Base-by-base conservation (phyloP, 2,797 vertebrate species). In the Macrochelys suwanniensis region DNA sequence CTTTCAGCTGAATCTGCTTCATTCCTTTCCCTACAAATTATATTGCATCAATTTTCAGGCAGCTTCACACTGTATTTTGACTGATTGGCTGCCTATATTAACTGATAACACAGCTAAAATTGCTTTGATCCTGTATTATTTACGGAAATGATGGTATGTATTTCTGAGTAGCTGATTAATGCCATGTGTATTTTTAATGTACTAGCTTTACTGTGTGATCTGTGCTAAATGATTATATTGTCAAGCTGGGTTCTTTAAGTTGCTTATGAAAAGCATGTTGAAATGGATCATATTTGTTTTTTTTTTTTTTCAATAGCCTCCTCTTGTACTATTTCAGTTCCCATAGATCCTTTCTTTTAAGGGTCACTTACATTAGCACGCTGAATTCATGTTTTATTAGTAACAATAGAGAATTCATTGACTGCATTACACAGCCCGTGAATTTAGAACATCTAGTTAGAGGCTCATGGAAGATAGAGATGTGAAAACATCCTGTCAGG, bases 61-160 rank as follows among this genome's bases (percentile, higher is more conserved):
- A 92, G 97, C 96, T 97, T 97, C 91, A n/a, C 68, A 71, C 94
- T 94, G 80, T 94, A 57, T 96, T 97, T 95, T 93, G 96, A 96
- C 92, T 96, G 97, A 94, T 85, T 96, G 93, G 68, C 92, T 97
- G 96, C 76, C 95, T 95, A 0, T 95, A 95, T 96, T 96, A 97
- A 96, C 96, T 96, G 96, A 97, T 97, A 95, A 93, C 19, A 79
- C 95, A 92, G 96, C 92, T 96, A 92, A 92, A 94, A 89, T 94
- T 94, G 95, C 96, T 97, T 97, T 97, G 97, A 97, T 97, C 97
- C 93, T 56, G 93, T 94, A 96, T 97, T 95, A 97, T 97, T 97
- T 97, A 97, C 97, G 97, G 96, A 96, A 97, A 96, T 97, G 94
- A 95, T 96, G 95, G 88, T 80, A 91, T 80, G 95, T 93, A 97